A percentile compares a stretch with the other conserved stretches of the same genome.
These are phyloP conservation scores for Apeltes quadracus DNA, from an alignment of 2,113 vertebrate genomes.

Conservation along the genomic window DNA sequence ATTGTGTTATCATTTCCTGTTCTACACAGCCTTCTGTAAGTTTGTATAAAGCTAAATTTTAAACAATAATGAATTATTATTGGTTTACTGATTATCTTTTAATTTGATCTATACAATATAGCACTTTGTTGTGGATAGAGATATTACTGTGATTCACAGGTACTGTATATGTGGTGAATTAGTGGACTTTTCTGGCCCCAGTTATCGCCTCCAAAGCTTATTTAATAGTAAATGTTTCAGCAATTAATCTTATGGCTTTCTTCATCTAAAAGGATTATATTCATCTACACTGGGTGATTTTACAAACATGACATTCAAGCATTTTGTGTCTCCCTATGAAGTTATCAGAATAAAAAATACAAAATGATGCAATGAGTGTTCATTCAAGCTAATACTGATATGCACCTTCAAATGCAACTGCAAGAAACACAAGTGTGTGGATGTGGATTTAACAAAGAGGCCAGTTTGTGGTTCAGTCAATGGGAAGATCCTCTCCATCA, in stretches of 20 bases:
- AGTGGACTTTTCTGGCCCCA: not conserved
- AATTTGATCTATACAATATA: too few relatives aligned
- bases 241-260: not conserved
- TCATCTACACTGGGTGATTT: slow-evolving; percentile 1
- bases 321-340: slow-evolving; percentile 27
- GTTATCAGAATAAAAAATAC: slow-evolving; percentile 59
- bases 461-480: slow-evolving; percentile 26
- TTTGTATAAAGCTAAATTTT: not conserved
- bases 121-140: too few relatives aligned
- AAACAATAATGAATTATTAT: not conserved
- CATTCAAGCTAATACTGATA: slow-evolving; percentile 27
- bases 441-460: slow-evolving; percentile 18
- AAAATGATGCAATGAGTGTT: slow-evolving; percentile 40
- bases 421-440: slow-evolving; percentile 15
- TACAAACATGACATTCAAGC: slow-evolving; percentile 5
- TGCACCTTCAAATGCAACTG: slow-evolving; percentile 15
- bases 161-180: not conserved
- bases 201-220: slow-evolving; percentile 4
- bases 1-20: not conserved
- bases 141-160: not conserved
- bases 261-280: slow-evolving; percentile 9
- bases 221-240: slow-evolving; percentile 20
- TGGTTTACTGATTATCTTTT: not conserved
- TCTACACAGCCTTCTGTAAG: not conserved
- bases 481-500: not conserved